These are phyloP conservation scores for Oithona nana DNA, from an alignment of 2,888 invertebrate genomes.

Conservation along the genomic window DNA sequence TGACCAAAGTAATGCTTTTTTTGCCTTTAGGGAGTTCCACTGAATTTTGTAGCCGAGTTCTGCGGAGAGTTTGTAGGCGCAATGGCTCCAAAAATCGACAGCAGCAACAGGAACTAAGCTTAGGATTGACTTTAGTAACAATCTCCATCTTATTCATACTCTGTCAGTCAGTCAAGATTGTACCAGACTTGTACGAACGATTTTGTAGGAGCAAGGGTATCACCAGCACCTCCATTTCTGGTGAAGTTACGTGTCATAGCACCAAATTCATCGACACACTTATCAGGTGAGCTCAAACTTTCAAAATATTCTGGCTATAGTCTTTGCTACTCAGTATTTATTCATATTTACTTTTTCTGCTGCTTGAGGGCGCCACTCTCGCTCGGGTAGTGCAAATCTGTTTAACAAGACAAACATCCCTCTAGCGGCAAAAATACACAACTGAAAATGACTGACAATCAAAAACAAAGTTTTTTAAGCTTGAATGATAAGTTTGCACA, in stretches of 20 bases:
- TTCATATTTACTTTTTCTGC: no score
- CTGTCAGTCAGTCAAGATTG: slow-evolving; percentile 2
- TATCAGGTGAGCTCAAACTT: slow-evolving; percentile 1
- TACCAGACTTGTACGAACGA: slow-evolving; percentile 7
- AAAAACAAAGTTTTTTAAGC: no score
- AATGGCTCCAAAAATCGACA: neutral
- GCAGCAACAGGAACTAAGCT: slow-evolving; percentile 7
- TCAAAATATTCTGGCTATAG: no score
- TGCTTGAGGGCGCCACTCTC: no score
- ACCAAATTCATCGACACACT: slow-evolving; percentile 3
- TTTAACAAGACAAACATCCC: no score
- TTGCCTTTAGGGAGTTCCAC: no score
- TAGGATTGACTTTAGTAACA: neutral
- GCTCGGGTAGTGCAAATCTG: no score
- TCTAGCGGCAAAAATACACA: no score
- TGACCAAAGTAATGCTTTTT: no score
- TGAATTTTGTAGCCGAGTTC: neutral
- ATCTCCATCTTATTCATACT: slow-evolving; percentile 3
- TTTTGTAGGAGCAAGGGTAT: neutral
- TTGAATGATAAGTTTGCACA: no score
- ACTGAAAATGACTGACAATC: no score
- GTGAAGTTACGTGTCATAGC: neutral
- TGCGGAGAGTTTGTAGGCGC: neutral
- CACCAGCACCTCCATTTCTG: neutral
- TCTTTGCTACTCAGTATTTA: no score